Conservation (phyloP, 2,888 invertebrate species). For the Cetonia aurata region DNA sequence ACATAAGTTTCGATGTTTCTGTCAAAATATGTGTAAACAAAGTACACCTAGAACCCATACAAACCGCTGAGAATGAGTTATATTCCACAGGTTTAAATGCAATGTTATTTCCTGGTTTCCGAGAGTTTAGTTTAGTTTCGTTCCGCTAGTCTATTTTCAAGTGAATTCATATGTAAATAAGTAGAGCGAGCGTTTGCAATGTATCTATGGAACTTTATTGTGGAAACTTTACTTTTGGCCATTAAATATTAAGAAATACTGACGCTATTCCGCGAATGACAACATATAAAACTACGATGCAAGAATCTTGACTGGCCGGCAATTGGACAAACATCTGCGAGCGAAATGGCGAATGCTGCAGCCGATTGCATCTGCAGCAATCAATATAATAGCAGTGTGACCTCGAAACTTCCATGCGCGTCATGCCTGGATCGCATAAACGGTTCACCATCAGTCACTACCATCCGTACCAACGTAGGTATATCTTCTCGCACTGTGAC, state of each 20-base stretch:
- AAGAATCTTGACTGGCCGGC: constrained; percentile 43
- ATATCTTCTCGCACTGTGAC: constrained; percentile 20
- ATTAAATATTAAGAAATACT: too few species aligned
- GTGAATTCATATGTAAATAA: too few species aligned
- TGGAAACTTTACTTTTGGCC: too few species aligned
- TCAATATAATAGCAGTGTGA: constrained; percentile 55
- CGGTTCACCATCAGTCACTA: constrained; percentile 12
- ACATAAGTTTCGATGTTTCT: constrained; percentile 20
- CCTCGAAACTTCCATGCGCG: constrained; percentile 53
- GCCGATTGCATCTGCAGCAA: constrained; percentile 57
- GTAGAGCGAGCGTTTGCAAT: too few species aligned
- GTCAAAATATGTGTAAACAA: constrained; percentile 32
- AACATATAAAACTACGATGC: constrained; percentile 21
- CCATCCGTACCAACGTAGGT: constrained; percentile 10
- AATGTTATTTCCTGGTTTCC: too few species aligned
- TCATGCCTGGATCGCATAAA: constrained; percentile 19
- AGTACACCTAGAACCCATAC: neutral
- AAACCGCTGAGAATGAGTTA: too few species aligned
- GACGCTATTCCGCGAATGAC: too few species aligned
- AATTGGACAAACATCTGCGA: constrained; percentile 53
- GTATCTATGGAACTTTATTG: too few species aligned
- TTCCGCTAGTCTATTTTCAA: too few species aligned
- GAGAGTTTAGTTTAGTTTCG: too few species aligned
- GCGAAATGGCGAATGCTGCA: constrained; percentile 49
- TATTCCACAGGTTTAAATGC: too few species aligned